Base-by-base conservation (phyloP, 1,140 invertebrate genomes). In the Microplitis demolitor region DNA sequence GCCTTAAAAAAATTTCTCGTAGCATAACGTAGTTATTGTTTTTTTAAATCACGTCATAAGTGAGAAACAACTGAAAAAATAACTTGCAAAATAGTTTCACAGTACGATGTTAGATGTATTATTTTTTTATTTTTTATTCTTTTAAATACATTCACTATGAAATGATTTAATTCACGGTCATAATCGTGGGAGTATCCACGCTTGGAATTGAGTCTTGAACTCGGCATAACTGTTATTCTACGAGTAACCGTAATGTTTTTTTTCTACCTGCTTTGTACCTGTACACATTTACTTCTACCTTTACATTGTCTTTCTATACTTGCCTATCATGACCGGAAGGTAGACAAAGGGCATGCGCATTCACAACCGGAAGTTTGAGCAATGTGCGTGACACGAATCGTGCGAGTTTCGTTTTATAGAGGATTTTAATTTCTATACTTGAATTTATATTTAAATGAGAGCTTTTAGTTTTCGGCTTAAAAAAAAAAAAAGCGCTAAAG, bases 321-420 rank as follows among this genome's bases (percentile, higher is more conserved):
- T 50, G 14, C 24, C 35, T 50, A 64, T 64, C 62, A 66, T 63
- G 61, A 66, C 72, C 56, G 71, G 71, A 78, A 74, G 77, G 51
- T 71, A 61, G 76, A 53, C 54, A 76, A 54, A 74, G 64, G 64
- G 67, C 76, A 78, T 76, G 71, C 79, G 72, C 58, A 78, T 69
- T 72, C 74, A 66, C 39, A 34, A 67, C 78, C 79, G 79, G 79
- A 80, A 80, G 60, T 60, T 68, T 74, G 78, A 24, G 76, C 73
- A 77, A 24, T 62, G 66, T 77, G 79, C 79, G 79, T 80, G 64
- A 73, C 64, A 68, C 54, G 64, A 50, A 73, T 73, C 58, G 64
- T 68, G 71, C 56, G 64, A 73, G 58, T 53, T 73, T 68, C n/a
- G 24, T 54, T n/a, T 66, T 33, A 13, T 53, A 66, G 24, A 4